Base-by-base conservation (phyloP, 2,888 invertebrate genomes). In the Tineola bisselliella region DNA sequence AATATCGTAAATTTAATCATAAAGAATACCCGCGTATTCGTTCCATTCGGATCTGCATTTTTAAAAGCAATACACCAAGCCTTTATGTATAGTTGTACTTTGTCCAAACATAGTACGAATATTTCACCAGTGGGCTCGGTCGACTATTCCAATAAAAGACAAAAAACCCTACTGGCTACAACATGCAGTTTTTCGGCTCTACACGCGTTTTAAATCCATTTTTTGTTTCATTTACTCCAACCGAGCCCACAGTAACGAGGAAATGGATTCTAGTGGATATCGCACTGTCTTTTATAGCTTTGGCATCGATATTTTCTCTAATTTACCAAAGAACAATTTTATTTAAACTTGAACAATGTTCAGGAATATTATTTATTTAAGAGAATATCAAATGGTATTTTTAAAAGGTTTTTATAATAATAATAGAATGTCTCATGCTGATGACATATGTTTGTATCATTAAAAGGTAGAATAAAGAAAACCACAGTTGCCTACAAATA, bases 251-350 rank as follows among this genome's bases (percentile, higher is more conserved):
- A 15, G 48, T 48, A 48, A 48, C n/a, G 48, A 13, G 48, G 15
- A 48, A 48, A 48, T 48, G 48, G 48, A 48, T 48, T 48, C 48
- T 48, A 48, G 48, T 48, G 17, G 48, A 48, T 48, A 38, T 38
- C 38, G 38, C 3, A 38, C 11, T 38, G 38, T 38, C n/a, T n/a
- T 10, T 38, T 38, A 38, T 38, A 10, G 38, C 38, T 38, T 38
- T 12, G 3, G 11, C 38, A 38, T n/a, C 10, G n/a, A 38, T 38
- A n/a, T 38, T 38, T 38, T 38, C 38, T 38, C 1, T 38, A 38
- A n/a, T 38, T 38, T 25, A 25, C 25, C 4, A 6, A 2, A 25
- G 25, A 4, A 25, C 25, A 25, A 4, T 25, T 6, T 6, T 25
- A 6, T 25, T 6, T 25, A 6, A 6, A 25, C 25, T 25, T 25